Percentiles rank a stretch among this genome's conserved stretches.
Evolutionary conservation across 2,113 vertebrate species (phyloP).

Genomic region (Pogonocichla stellata): DNA sequence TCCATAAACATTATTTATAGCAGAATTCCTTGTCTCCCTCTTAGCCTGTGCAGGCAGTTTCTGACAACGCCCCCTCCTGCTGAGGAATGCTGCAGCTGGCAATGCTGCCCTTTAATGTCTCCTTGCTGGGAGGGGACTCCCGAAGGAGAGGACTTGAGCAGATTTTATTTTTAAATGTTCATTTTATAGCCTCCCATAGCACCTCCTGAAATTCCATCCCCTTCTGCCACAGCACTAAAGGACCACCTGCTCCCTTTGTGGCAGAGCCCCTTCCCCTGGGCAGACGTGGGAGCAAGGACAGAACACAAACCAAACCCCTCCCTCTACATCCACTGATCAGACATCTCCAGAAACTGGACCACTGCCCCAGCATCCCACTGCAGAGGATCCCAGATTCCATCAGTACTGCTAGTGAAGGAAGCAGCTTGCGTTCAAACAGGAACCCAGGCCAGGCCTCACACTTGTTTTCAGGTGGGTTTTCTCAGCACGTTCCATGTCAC

Average conservation of each 20-base stretch:
- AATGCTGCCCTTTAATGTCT: background rate
- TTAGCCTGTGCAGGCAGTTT: background rate
- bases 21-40: background rate
- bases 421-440: background rate
- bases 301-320: background rate
- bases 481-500: background rate
- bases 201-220: background rate
- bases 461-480: background rate
- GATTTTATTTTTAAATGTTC: background rate
- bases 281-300: background rate
- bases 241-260: background rate
- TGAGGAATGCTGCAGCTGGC: background rate
- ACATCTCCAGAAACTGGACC: background rate
- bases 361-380: background rate
- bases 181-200: background rate
- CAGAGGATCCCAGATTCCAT: background rate
- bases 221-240: background rate
- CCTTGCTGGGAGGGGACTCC: background rate
- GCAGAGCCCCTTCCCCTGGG: background rate
- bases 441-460: background rate
- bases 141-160: background rate
- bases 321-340: background rate
- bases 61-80: constrained; percentile 12
- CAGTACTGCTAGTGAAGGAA: background rate
- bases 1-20: constrained; percentile 20